phyloP scores from a whole-genome alignment of 2,888 invertebrate species.

The Trissonchulus sp. region DNA sequence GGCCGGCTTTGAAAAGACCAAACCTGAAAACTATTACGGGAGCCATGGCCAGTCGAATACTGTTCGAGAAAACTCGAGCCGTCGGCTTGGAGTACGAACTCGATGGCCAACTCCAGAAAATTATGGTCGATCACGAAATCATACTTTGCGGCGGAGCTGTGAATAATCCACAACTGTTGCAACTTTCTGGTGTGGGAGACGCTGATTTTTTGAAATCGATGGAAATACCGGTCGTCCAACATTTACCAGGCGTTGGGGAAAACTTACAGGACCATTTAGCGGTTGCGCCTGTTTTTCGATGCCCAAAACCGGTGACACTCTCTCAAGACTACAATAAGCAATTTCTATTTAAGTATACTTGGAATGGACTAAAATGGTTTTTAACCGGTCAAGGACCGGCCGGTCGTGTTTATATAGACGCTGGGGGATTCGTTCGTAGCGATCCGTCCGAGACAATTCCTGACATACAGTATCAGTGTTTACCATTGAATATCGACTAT shows the following conservation, averaged over 20 bases:
- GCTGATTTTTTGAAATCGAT: background rate
- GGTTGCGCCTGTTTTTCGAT: constrained; percentile 55
- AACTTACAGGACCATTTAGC: constrained; percentile 75
- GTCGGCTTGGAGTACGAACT: too few relatives aligned
- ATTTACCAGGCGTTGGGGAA: constrained; percentile 66
- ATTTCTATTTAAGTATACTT: constrained; percentile 57
- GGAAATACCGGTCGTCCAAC: constrained; percentile 61
- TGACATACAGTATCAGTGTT: constrained; percentile 58
- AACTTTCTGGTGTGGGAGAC: constrained; percentile 26
- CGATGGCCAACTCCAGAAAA: too few relatives aligned
- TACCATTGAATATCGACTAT: constrained; percentile 57
- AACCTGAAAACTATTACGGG: too few relatives aligned
- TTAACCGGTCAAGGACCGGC: constrained; percentile 52
- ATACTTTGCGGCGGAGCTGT: too few relatives aligned
- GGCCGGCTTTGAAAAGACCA: too few relatives aligned
- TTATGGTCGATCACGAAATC: too few relatives aligned
- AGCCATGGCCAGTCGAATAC: too few relatives aligned
- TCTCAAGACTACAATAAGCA: constrained; percentile 57
- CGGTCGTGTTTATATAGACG: constrained; percentile 56
- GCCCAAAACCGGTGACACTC: constrained; percentile 55
- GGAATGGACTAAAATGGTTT: constrained; percentile 57
- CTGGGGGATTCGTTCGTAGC: constrained; percentile 57
- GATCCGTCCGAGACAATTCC: constrained; percentile 50
- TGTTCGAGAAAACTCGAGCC: too few relatives aligned
- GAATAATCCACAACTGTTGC: too few relatives aligned